Percentiles rank a stretch among this genome's conserved stretches.
These are phyloP conservation scores for Plagodis dolabraria DNA, from an alignment of 2,888 invertebrate genomes.

Conservation along the genomic window DNA sequence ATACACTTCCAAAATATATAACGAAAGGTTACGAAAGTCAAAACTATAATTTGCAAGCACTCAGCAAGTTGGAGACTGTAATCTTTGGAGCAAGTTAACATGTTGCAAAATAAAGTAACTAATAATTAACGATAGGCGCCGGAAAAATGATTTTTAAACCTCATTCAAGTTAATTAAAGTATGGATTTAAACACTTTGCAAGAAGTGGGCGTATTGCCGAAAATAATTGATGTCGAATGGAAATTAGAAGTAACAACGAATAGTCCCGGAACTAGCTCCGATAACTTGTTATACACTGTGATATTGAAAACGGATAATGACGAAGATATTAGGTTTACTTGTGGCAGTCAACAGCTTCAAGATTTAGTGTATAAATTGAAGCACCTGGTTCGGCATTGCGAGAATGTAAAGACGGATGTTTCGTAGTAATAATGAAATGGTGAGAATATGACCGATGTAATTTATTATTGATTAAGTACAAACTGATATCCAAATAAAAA, in stretches of 20 bases:
- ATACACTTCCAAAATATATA: too few relatives aligned
- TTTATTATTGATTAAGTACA: conserved; percentile 22
- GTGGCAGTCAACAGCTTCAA: conserved; percentile 86
- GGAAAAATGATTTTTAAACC: too few relatives aligned
- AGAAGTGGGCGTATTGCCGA: conserved; percentile 66
- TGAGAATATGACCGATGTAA: conserved; percentile 13
- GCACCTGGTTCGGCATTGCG: conserved; percentile 86
- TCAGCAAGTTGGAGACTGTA: too few relatives aligned
- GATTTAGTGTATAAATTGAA: conserved; percentile 88
- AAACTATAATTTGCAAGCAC: too few relatives aligned
- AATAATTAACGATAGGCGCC: too few relatives aligned
- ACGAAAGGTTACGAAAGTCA: too few relatives aligned
- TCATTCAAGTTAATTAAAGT: conserved; percentile 5
- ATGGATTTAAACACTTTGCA: conserved; percentile 50
- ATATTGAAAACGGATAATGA: conserved; percentile 70
- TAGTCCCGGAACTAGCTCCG: conserved; percentile 68
- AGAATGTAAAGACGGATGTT: conserved; percentile 75
- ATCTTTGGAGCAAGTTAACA: too few relatives aligned
- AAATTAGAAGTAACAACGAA: conserved; percentile 83
- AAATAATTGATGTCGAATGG: conserved; percentile 85
- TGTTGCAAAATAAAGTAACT: too few relatives aligned
- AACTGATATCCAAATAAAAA: conserved; percentile 12
- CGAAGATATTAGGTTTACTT: conserved; percentile 84
- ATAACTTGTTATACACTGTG: conserved; percentile 75
- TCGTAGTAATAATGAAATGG: conserved; percentile 39